Base-by-base conservation (phyloP, 2,113 vertebrate species). In the Rutilus rutilus region DNA sequence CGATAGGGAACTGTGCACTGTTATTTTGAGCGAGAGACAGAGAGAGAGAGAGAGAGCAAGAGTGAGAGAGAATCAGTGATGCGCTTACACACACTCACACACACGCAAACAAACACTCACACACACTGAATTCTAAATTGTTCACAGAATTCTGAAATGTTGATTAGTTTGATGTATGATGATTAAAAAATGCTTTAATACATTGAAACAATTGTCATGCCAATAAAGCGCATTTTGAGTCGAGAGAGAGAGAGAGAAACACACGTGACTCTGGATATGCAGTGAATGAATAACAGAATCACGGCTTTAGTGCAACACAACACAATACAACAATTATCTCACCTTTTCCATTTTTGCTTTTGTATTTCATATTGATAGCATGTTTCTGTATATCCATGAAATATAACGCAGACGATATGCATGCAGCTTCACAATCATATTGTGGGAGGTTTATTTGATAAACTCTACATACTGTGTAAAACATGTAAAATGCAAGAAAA, bases 11-110 rank as follows among this genome's bases (percentile, higher is more conserved):
- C 42, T 69, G 60, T 30, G 64, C 47, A 3, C 25, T 23, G 80
- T 45, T 82, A n/a, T 82, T 65, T 82, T 27, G 54, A 57, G 42
- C 8, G 52, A 25, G 79, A 42, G 42, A 64, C 50, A 73, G 67
- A 78, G 30, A 81, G 74, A 64, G 23, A 60, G 30, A 33, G 50
- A 69, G 19, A 65, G 27, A 57, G 42, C 21, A 19, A 62, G 23
- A 81, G 21, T n/a, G n/a, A 50, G 36, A 30, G 17, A 8, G 84
- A 78, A 39, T 39, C 39, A 39, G 39, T 7, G 39, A 39, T 39
- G 39, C 39, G 39, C 39, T 39, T 39, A 39, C 6, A 7, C 39
- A 39, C 39, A 39, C 39, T 0, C 39, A 39, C 39, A 39, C 39
- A 7, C 39, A 0, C 39, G n/a, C n/a, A n/a, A n/a, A n/a, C 39